Evolutionary conservation across 2,797 vertebrate species (phyloP).

Genomic region (Glyptemys insculpta): DNA sequence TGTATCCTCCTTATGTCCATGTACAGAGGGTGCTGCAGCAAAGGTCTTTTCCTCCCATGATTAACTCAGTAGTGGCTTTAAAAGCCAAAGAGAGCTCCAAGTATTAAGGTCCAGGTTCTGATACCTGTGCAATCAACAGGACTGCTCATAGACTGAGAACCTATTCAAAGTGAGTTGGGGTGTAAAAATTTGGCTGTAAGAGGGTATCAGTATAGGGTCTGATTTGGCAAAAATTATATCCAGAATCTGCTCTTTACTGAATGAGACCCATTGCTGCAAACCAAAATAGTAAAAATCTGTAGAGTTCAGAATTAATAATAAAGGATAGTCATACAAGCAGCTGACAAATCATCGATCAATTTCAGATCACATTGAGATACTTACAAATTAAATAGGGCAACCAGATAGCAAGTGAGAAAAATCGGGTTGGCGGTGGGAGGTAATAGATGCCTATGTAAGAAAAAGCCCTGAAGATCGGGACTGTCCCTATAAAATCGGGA

Average conservation of each 20-base stretch:
- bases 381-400: background rate
- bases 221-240: background rate
- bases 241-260: background rate
- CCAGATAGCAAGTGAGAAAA: no score
- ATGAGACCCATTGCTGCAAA: background rate
- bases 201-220: background rate
- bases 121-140: background rate
- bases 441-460: no score
- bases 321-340: background rate
- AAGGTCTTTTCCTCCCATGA: background rate
- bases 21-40: background rate
- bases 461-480: no score
- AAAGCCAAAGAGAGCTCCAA: background rate
- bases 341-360: constrained; percentile 24
- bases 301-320: background rate
- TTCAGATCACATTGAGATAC: background rate
- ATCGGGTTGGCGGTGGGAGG: no score
- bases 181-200: background rate
- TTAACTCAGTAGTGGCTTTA: background rate
- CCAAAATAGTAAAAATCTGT: background rate
- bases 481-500: no score
- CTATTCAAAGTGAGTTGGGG: background rate
- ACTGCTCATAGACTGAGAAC: background rate
- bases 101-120: background rate
- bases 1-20: background rate